A percentile compares a stretch with the other conserved stretches of the same genome.
These are phyloP conservation scores for Coecobrya sp. DNA, from an alignment of 2,888 invertebrate species.

Conservation along the genomic window DNA sequence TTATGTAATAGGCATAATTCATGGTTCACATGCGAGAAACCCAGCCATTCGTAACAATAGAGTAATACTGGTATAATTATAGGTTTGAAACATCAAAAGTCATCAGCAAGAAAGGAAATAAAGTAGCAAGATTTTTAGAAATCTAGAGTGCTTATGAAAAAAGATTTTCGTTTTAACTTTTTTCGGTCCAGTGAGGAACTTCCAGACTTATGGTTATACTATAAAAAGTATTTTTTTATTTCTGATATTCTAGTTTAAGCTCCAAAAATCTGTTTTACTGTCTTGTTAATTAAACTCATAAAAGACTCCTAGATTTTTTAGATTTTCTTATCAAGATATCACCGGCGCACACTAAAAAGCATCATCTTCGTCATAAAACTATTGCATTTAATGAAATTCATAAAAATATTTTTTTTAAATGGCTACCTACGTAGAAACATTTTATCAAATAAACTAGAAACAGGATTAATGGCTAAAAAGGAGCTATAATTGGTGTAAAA, in stretches of 20 bases:
- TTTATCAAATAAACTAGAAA: not conserved
- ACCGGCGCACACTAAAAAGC: not conserved
- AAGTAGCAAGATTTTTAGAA: not conserved
- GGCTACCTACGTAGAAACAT: too few species aligned
- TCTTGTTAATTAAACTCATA: not conserved
- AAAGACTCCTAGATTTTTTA: not conserved
- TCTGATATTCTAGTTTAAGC: not conserved
- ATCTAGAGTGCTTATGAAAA: not conserved
- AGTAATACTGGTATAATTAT: not conserved
- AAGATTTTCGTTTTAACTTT: not conserved
- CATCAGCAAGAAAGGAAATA: not conserved
- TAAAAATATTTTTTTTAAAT: too few species aligned
- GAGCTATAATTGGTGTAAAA: not conserved
- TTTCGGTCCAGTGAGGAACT: not conserved
- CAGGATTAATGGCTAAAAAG: not conserved
- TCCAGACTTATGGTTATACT: not conserved
- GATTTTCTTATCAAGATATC: not conserved
- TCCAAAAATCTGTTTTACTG: not conserved
- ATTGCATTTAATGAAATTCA: not conserved
- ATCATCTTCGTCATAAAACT: not conserved
- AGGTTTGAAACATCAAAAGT: not conserved
- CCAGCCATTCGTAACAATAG: conserved; percentile 2
- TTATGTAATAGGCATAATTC: conserved; percentile 22
- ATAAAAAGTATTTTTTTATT: too few species aligned
- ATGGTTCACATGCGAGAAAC: not conserved